Evolutionary conservation across 2,797 vertebrate species (phyloP).

Genomic region (Lacerta agilis): DNA sequence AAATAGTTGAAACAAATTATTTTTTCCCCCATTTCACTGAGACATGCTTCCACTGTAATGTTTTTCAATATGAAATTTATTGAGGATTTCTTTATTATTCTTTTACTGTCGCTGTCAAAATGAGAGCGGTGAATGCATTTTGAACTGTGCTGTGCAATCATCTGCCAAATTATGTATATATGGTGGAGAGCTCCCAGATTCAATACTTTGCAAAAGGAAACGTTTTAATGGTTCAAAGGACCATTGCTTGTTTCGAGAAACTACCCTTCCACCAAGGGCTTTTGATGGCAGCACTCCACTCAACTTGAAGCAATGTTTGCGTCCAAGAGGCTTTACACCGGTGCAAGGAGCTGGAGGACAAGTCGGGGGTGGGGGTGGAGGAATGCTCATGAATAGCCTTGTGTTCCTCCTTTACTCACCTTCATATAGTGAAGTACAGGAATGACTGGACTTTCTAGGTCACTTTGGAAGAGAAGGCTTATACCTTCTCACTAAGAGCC

Average conservation of each 20-base stretch:
- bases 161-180: not conserved
- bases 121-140: not conserved
- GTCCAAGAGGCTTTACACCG: too few relatives aligned
- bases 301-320: not conserved
- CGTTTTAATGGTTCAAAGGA: not conserved
- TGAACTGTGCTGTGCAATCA: not conserved
- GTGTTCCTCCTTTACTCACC: not conserved
- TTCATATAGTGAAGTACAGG: too few relatives aligned
- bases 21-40: not conserved
- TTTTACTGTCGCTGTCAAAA: not conserved
- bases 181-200: not conserved
- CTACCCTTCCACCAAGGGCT: not conserved
- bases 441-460: not conserved
- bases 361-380: too few relatives aligned
- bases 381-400: too few relatives aligned
- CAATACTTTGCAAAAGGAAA: not conserved
- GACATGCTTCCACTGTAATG: not conserved
- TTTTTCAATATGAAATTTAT: conserved; percentile 5
- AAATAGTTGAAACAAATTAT: not conserved
- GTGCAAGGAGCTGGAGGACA: not conserved
- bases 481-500: not conserved
- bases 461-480: not conserved
- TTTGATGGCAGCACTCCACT: not conserved
- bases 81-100: not conserved
- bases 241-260: not conserved